These are phyloP conservation scores for Falco novaeseelandiae DNA, from an alignment of 2,797 vertebrate genomes.

Conservation along the genomic window DNA sequence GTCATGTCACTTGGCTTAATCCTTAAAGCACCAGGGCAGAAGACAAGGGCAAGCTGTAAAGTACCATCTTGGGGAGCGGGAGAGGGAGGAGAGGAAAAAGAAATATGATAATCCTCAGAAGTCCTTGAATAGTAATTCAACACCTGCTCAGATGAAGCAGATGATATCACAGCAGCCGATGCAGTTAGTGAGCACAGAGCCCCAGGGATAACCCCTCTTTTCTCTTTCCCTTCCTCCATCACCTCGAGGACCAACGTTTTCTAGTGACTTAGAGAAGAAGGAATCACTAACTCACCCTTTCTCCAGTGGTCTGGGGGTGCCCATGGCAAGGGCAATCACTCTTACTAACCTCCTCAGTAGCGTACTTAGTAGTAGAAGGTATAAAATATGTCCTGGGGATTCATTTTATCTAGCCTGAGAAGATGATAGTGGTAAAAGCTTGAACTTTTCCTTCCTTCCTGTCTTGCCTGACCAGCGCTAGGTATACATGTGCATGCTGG, in stretches of 20 bases:
- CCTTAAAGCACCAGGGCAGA: background rate
- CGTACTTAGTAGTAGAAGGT: background rate
- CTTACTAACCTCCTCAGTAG: background rate
- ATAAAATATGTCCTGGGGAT: background rate
- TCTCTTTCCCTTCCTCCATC: background rate
- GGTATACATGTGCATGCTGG: background rate
- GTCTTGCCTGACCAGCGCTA: background rate
- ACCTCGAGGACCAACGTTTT: background rate
- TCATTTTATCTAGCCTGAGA: background rate
- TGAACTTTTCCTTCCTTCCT: background rate
- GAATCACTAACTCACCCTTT: background rate
- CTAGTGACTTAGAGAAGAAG: background rate
- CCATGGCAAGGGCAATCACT: background rate
- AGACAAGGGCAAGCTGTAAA: background rate
- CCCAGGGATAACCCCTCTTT: background rate
- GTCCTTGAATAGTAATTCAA: background rate
- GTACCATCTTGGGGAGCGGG: background rate
- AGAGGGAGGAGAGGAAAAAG: background rate
- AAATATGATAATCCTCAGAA: background rate
- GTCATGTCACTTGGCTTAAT: background rate
- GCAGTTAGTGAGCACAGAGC: background rate
- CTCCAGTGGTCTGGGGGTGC: background rate
- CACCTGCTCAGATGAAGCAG: background rate
- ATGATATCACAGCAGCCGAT: background rate
- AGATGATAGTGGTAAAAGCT: background rate